Evolutionary conservation across 2,888 invertebrate genomes (phyloP).

Genomic region (Dynastes grantii): DNA sequence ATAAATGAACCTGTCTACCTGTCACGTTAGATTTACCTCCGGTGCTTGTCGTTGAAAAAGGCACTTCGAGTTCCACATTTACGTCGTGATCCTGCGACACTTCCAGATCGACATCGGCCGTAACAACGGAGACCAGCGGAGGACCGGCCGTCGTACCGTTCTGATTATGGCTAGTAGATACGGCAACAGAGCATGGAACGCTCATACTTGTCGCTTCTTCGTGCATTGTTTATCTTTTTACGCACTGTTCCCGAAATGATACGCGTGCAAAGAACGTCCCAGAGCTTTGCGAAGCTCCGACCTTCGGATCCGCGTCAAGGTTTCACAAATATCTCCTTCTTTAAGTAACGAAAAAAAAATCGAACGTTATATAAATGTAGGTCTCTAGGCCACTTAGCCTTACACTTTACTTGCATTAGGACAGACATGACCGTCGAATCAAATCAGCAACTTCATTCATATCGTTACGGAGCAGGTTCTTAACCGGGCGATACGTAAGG

Average conservation of each 20-base stretch:
- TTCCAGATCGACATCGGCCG: conserved; percentile 72
- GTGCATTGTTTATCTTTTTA: conserved; percentile 75
- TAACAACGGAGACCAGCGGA: conserved; percentile 66
- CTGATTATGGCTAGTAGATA: conserved; percentile 74
- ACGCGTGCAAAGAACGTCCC: conserved; percentile 68
- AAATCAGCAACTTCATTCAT: conserved; percentile 79
- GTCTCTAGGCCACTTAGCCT: conserved; percentile 91
- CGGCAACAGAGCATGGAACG: conserved; percentile 78
- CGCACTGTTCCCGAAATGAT: conserved; percentile 68
- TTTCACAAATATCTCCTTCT: conserved; percentile 71
- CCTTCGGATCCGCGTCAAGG: conserved; percentile 70
- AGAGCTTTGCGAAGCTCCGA: conserved; percentile 70
- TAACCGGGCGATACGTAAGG: conserved; percentile 59
- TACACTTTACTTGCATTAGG: conserved; percentile 86
- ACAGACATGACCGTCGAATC: conserved; percentile 82
- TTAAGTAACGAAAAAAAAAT: conserved; percentile 72
- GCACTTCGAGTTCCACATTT: conserved; percentile 76
- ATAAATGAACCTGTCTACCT: conserved; percentile 49
- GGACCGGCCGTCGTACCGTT: conserved; percentile 64
- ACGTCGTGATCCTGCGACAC: conserved; percentile 72
- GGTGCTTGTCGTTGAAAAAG: conserved; percentile 75
- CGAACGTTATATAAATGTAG: conserved; percentile 84
- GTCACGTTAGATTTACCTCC: conserved; percentile 72
- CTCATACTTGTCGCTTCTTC: conserved; percentile 81
- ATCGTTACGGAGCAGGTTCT: conserved; percentile 70